Conservation (phyloP, 2,888 invertebrate genomes). For the Stenolophus ochropezus region DNA sequence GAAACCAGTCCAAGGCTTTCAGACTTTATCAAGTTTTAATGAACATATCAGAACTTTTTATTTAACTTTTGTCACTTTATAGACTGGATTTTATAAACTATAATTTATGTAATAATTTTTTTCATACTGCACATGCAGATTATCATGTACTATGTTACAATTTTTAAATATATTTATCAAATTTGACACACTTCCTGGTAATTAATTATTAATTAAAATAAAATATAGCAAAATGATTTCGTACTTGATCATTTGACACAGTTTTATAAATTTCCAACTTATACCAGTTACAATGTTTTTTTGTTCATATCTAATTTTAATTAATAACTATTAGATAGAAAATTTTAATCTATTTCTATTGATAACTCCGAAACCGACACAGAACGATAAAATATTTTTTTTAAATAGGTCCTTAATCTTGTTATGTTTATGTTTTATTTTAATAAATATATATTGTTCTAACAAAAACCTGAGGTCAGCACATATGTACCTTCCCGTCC, state of each 20-base stretch:
- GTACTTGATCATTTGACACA: slow-evolving; percentile 23
- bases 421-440: too few relatives aligned
- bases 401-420: too few relatives aligned
- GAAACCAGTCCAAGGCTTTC: slow-evolving; percentile 13
- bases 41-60: slow-evolving; percentile 9
- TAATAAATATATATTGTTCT: too few relatives aligned
- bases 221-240: slow-evolving; percentile 31
- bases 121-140: slow-evolving; percentile 29
- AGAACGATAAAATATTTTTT: too few relatives aligned
- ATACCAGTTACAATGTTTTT: neutral
- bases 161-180: slow-evolving; percentile 31
- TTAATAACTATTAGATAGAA: neutral
- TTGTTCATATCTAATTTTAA: neutral
- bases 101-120: slow-evolving; percentile 36
- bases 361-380: neutral
- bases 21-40: slow-evolving; percentile 14
- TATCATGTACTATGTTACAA: slow-evolving; percentile 25
- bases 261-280: neutral
- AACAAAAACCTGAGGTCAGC: too few relatives aligned
- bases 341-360: neutral
- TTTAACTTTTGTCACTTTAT: slow-evolving; percentile 14
- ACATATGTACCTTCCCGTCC: too few relatives aligned
- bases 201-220: slow-evolving; percentile 34
- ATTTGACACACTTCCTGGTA: slow-evolving; percentile 51
- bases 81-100: slow-evolving; percentile 5